Evolutionary conservation across 2,113 vertebrate genomes (phyloP).

Genomic region (Psammodynastes pulverulentus): DNA sequence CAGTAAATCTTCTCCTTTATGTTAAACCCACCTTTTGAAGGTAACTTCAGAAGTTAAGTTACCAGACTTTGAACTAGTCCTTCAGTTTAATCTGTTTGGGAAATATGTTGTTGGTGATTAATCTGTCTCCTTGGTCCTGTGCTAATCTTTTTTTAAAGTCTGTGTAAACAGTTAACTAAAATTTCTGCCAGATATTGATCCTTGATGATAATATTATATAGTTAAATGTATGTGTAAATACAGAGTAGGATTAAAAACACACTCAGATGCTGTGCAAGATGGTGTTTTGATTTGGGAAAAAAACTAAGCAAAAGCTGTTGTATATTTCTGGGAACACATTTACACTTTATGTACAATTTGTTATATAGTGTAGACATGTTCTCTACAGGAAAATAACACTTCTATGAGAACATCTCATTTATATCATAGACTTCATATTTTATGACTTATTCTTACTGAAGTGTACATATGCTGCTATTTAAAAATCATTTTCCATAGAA

Average conservation of each 20-base stretch:
- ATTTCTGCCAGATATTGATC: neutral
- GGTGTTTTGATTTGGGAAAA: neutral
- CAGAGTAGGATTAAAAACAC: neutral
- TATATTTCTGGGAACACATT: neutral
- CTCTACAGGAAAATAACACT: constrained; percentile 12
- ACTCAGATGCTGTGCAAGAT: neutral
- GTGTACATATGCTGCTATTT: neutral
- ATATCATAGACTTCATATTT: neutral
- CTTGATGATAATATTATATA: constrained; percentile 11
- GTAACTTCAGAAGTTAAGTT: neutral
- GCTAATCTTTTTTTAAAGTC: neutral
- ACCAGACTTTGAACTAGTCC: neutral
- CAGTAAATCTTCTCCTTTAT: neutral
- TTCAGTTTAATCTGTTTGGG: neutral
- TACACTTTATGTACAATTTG: neutral
- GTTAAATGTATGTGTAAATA: constrained; percentile 9
- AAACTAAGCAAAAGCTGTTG: neutral
- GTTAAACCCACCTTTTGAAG: neutral
- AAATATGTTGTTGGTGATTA: neutral
- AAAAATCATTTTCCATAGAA: neutral
- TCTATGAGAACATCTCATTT: neutral
- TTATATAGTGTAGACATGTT: constrained; percentile 11
- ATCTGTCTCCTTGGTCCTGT: neutral
- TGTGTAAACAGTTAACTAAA: neutral
- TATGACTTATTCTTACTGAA: neutral